These are phyloP conservation scores for Cricetomys ansorgei DNA, from an alignment of 2,113 vertebrate species.

Conservation along the genomic window DNA sequence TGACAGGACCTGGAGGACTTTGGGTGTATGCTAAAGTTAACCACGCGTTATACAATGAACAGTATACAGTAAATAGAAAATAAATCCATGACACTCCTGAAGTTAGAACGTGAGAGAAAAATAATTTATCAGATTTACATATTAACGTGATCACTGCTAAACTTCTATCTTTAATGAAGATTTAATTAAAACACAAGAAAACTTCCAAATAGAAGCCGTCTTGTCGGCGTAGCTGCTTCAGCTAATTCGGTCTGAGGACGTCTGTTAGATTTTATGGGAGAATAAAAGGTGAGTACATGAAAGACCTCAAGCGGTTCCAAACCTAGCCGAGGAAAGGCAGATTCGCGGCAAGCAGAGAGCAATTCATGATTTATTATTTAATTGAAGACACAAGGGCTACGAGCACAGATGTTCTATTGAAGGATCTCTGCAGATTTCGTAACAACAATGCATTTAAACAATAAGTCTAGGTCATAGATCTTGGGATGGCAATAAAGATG, in stretches of 20 bases:
- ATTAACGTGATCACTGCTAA: neutral
- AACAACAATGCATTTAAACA: neutral
- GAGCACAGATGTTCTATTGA: neutral
- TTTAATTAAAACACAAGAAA: slow-evolving; percentile 13
- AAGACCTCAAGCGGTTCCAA: slow-evolving; percentile 4
- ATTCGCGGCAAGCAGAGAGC: neutral
- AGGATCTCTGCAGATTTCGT: neutral
- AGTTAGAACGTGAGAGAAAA: neutral
- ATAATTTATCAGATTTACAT: neutral
- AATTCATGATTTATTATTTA: neutral
- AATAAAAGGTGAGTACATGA: neutral
- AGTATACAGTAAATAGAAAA: neutral
- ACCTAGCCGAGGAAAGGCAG: neutral
- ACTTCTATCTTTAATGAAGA: neutral
- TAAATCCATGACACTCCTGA: neutral
- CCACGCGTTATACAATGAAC: neutral
- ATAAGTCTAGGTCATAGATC: neutral
- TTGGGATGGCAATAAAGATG: neutral
- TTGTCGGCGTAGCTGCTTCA: neutral
- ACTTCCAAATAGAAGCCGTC: neutral
- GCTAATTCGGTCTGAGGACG: neutral
- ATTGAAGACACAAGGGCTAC: neutral
- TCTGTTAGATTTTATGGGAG: neutral
- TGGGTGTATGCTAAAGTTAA: neutral
- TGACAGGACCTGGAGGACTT: neutral